Conservation (phyloP, 2,888 invertebrate species). For the Autographa gamma region DNA sequence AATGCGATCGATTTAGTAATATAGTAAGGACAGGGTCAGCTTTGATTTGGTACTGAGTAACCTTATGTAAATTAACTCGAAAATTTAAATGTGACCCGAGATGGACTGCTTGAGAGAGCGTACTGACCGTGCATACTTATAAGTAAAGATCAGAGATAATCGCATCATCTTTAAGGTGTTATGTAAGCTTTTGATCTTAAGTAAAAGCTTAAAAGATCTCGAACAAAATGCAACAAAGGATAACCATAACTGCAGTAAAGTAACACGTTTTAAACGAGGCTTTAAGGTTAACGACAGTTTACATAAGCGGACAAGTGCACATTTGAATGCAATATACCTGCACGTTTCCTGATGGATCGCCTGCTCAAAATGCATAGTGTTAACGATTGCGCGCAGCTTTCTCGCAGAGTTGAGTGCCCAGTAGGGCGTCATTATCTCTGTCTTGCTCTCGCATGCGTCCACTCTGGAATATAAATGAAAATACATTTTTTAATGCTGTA, state of each 20-base stretch:
- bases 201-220: not conserved
- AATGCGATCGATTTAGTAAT: no score
- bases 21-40: no score
- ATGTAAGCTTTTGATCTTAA: no score
- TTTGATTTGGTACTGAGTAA: no score
- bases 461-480: constrained; percentile 69
- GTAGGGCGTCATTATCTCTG: constrained; percentile 97
- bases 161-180: no score
- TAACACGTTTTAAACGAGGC: constrained; percentile 22
- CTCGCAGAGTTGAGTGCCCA: constrained; percentile 98
- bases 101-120: no score
- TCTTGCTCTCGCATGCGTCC: constrained; percentile 97
- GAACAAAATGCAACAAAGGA: not conserved
- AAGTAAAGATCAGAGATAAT: no score
- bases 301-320: constrained; percentile 16
- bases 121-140: no score
- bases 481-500: not conserved
- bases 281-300: constrained; percentile 19
- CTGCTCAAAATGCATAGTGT: constrained; percentile 98
- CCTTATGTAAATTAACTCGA: no score
- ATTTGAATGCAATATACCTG: constrained; percentile 88
- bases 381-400: constrained; percentile 96
- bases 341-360: constrained; percentile 98
- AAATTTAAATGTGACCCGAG: no score
- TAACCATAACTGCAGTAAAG: not conserved